Percentiles rank a stretch among this genome's conserved stretches.
Conservation (phyloP, 1,140 invertebrate genomes). For the Dolichoris vasculosae region DNA sequence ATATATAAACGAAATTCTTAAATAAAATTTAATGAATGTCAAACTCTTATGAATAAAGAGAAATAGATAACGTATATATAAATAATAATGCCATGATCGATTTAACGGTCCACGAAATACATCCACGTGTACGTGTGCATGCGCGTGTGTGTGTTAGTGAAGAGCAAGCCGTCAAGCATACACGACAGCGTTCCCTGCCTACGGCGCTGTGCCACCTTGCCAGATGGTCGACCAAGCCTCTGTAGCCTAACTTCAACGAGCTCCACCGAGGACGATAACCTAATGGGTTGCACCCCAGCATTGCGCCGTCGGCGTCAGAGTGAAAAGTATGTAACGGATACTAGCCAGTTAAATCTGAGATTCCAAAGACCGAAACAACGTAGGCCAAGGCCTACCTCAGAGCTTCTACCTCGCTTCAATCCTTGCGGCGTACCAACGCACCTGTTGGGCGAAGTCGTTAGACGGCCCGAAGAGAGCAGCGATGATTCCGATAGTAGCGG, state of each 20-base stretch:
- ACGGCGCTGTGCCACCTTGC: slow-evolving; percentile 70
- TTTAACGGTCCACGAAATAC: too few relatives aligned
- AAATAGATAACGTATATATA: background rate
- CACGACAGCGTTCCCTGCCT: slow-evolving; percentile 51
- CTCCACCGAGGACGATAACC: slow-evolving; percentile 70
- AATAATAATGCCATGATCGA: background rate
- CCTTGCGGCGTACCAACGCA: slow-evolving; percentile 74
- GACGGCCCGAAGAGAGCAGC: slow-evolving; percentile 71
- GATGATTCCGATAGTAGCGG: slow-evolving; percentile 74
- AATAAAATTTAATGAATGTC: background rate
- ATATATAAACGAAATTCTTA: background rate
- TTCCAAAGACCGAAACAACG: slow-evolving; percentile 81
- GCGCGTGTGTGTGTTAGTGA: slow-evolving; percentile 49
- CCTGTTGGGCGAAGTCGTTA: slow-evolving; percentile 69
- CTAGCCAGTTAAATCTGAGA: slow-evolving; percentile 82
- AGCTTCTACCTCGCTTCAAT: slow-evolving; percentile 61
- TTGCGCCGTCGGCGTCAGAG: slow-evolving; percentile 80
- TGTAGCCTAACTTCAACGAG: slow-evolving; percentile 69
- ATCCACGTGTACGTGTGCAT: background rate
- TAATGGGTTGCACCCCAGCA: slow-evolving; percentile 77
- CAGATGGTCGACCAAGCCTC: slow-evolving; percentile 66
- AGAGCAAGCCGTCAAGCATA: slow-evolving; percentile 63
- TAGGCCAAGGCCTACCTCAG: slow-evolving; percentile 64
- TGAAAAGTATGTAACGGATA: slow-evolving; percentile 85
- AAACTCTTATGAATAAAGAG: background rate